phyloP scores from a whole-genome alignment of 2,113 vertebrate species.

The Brienomyrus brachyistius region DNA sequence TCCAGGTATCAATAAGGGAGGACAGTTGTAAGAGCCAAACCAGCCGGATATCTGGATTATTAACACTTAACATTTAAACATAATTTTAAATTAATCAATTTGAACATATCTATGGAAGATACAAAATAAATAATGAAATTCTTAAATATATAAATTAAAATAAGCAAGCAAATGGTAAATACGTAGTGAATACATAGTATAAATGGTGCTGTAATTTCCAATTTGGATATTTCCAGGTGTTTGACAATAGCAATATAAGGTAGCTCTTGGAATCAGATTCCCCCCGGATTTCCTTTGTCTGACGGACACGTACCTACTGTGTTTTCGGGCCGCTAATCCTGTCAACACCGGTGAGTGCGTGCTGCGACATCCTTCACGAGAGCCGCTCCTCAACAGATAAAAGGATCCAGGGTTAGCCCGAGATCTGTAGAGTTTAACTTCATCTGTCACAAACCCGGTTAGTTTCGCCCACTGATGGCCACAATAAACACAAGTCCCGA shows the following conservation, averaged over 20 bases:
- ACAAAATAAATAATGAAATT: not conserved
- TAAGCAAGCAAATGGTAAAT: not conserved
- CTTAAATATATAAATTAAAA: not conserved
- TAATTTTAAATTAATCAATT: not conserved
- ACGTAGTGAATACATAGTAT: not conserved
- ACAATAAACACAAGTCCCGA: constrained; percentile 55
- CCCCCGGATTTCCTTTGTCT: not conserved
- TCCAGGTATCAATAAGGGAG: not conserved
- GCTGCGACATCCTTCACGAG: constrained; percentile 23
- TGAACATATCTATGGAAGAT: not conserved
- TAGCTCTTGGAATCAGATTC: not conserved
- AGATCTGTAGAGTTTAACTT: constrained; percentile 43
- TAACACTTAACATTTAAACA: not conserved
- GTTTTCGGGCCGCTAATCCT: constrained; percentile 20
- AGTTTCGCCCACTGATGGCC: constrained; percentile 49
- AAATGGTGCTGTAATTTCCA: not conserved
- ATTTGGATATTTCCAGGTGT: not conserved
- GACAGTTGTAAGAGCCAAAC: not conserved
- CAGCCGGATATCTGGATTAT: not conserved
- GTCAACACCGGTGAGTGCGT: constrained; percentile 25
- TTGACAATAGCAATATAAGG: not conserved
- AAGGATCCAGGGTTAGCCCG: constrained; percentile 36
- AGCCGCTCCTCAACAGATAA: constrained; percentile 26
- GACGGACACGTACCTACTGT: not conserved
- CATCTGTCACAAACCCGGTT: constrained; percentile 52